Conservation (phyloP, 2,113 vertebrate genomes). For the Melanerpes formicivorus region DNA sequence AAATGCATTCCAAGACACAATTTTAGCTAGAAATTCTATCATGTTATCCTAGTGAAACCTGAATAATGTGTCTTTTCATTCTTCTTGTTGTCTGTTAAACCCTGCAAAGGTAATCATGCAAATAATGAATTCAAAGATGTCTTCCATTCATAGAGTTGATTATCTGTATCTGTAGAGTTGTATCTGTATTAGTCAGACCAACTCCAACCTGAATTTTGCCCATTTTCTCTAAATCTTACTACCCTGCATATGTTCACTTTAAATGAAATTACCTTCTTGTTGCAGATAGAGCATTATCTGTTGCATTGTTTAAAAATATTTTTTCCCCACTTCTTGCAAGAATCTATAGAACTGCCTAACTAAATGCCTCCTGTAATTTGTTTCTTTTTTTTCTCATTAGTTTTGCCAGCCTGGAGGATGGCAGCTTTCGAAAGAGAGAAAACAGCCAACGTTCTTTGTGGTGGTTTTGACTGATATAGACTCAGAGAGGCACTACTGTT, state of each 20-base stretch:
- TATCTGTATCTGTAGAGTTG: not conserved
- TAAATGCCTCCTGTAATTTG: not conserved
- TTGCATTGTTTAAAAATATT: not conserved
- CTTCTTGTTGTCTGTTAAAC: not conserved
- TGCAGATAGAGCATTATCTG: not conserved
- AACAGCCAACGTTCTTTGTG: slow-evolving; percentile 93
- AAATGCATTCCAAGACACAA: not conserved
- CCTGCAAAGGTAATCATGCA: not conserved
- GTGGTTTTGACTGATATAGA: slow-evolving; percentile 98
- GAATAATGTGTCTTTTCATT: not conserved
- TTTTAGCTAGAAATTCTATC: not conserved
- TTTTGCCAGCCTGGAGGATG: slow-evolving; percentile 98
- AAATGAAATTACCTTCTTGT: not conserved
- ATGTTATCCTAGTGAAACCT: not conserved
- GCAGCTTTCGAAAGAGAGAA: slow-evolving; percentile 91
- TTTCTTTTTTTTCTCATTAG: slow-evolving; percentile 69
- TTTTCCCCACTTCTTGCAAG: not conserved
- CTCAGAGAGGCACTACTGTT: slow-evolving; percentile 96
- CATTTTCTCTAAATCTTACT: not conserved
- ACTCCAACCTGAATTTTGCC: not conserved
- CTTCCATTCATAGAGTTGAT: not conserved
- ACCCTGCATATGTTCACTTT: not conserved
- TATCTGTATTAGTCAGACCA: not conserved
- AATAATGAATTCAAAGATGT: not conserved
- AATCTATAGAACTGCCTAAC: not conserved